Percentiles rank a stretch among this genome's conserved stretches.
Conservation (phyloP, 2,113 vertebrate genomes). For the Stercorarius parasiticus region DNA sequence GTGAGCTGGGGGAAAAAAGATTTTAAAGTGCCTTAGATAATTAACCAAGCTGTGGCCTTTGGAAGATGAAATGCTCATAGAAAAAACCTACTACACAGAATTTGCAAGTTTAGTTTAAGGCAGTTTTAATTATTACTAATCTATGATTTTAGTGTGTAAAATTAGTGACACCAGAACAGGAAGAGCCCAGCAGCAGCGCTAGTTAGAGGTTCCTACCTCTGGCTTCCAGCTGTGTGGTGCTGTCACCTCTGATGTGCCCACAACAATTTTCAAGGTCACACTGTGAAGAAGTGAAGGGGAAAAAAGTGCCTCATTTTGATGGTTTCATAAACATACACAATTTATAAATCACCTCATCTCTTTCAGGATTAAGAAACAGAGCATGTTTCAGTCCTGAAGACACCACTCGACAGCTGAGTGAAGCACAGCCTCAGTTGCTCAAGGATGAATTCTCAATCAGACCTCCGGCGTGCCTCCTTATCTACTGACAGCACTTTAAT, state of each 20-base stretch:
- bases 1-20: not conserved
- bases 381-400: not conserved
- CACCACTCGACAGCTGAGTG: not conserved
- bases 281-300: not conserved
- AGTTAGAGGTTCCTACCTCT: not conserved
- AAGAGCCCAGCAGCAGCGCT: not conserved
- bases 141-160: not conserved
- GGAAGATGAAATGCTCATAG: not conserved
- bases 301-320: not conserved
- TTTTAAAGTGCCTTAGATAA: not conserved
- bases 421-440: not conserved
- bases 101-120: not conserved
- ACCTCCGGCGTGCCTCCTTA: fast-evolving
- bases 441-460: not conserved
- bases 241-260: not conserved
- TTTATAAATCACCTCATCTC: not conserved
- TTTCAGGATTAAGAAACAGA: not conserved
- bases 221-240: not conserved
- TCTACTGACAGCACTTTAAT: not conserved
- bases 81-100: not conserved
- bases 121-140: not conserved
- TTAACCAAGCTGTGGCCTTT: not conserved
- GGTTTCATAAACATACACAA: not conserved
- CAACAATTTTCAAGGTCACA: not conserved
- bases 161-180: fast-evolving